A percentile compares a stretch with the other conserved stretches of the same genome.
These are phyloP conservation scores for Trachemys scripta DNA, from an alignment of 2,113 vertebrate species.

Conservation along the genomic window DNA sequence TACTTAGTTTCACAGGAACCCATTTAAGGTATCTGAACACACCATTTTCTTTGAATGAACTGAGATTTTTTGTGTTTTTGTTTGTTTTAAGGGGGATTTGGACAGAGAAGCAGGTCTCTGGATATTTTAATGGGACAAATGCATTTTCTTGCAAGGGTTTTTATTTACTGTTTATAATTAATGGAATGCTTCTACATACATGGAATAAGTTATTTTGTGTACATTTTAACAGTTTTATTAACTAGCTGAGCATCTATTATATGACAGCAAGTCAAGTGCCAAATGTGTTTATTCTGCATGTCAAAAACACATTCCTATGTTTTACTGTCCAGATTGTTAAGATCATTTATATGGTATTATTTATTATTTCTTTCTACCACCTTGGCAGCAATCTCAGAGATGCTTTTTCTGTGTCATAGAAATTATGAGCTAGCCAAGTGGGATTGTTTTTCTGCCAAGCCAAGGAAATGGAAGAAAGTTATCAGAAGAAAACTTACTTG, in stretches of 20 bases:
- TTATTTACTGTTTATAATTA: neutral
- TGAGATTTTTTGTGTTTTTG: neutral
- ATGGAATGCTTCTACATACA: neutral
- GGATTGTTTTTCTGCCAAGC: slow-evolving; percentile 50
- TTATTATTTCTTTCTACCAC: slow-evolving; percentile 60
- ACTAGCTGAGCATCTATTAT: slow-evolving; percentile 28
- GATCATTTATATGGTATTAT: slow-evolving; percentile 31
- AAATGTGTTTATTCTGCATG: slow-evolving; percentile 20
- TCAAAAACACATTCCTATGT: slow-evolving; percentile 2
- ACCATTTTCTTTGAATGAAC: neutral
- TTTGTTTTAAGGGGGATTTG: neutral
- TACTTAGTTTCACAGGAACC: neutral
- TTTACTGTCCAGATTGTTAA: slow-evolving; percentile 24
- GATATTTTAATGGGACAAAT: neutral
- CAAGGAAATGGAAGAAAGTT: slow-evolving; percentile 31
- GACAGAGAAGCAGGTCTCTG: neutral
- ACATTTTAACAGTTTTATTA: slow-evolving; percentile 19
- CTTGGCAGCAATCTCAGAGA: slow-evolving; percentile 57
- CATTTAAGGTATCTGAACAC: slow-evolving; percentile 23
- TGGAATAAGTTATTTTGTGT: slow-evolving; percentile 3
- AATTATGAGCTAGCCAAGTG: slow-evolving; percentile 44
- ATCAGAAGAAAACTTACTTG: neutral
- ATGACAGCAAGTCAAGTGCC: slow-evolving; percentile 34
- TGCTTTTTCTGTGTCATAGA: slow-evolving; percentile 57
- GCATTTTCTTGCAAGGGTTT: neutral